phyloP scores from a whole-genome alignment of 2,888 invertebrate genomes.

The Hesperia comma region DNA sequence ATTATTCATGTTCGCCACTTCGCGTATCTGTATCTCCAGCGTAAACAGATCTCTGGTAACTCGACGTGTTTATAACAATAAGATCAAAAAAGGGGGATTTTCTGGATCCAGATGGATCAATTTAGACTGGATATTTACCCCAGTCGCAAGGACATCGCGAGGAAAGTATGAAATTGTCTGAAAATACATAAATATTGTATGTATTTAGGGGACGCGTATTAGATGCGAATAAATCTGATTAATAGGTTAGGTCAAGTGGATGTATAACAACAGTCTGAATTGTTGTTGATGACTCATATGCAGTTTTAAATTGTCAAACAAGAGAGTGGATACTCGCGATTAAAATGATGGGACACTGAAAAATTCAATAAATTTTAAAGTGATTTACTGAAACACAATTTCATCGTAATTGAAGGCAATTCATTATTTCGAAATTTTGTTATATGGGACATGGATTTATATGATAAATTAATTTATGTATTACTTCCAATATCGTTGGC shows the following conservation, averaged over 20 bases:
- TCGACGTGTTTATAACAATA: conserved; percentile 51
- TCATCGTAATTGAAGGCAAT: conserved; percentile 30
- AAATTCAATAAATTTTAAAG: conserved; percentile 30
- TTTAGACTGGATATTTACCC: conserved; percentile 59
- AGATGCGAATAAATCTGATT: conserved; percentile 55
- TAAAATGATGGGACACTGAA: conserved; percentile 29
- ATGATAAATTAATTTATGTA: background rate
- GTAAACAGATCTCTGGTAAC: conserved; percentile 54
- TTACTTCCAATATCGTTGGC: too few relatives aligned
- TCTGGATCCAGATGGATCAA: conserved; percentile 58
- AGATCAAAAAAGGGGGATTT: conserved; percentile 49
- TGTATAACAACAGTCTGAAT: too few relatives aligned
- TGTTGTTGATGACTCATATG: background rate
- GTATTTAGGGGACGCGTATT: conserved; percentile 71
- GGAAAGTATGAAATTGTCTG: conserved; percentile 79
- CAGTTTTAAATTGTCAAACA: conserved; percentile 17
- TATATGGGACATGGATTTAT: background rate
- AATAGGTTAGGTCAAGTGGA: conserved; percentile 38
- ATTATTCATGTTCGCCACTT: conserved; percentile 81
- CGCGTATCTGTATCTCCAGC: conserved; percentile 62
- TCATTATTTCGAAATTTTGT: conserved; percentile 21
- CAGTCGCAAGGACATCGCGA: conserved; percentile 70
- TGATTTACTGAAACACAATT: conserved; percentile 37
- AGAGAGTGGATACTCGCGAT: conserved; percentile 1
- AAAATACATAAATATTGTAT: conserved; percentile 83